Evolutionary conservation across 2,113 vertebrate species (phyloP).

Genomic region (Tetrao urogallus): DNA sequence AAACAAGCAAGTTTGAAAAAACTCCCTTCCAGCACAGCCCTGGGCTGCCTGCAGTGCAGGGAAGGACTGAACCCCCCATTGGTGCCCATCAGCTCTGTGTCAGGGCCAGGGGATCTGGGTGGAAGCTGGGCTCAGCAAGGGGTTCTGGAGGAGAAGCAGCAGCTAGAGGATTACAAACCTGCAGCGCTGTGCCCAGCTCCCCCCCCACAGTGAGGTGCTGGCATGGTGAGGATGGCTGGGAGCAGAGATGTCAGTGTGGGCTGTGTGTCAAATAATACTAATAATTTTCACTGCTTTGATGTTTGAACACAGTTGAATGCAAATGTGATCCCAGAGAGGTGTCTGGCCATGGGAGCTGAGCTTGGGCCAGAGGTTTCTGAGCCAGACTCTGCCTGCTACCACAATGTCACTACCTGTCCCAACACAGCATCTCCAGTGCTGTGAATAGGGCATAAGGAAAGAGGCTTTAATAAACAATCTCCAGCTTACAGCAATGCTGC

Average conservation of each 20-base stretch:
- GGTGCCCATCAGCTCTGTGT: not conserved
- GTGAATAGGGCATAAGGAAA: not conserved
- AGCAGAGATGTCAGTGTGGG: not conserved
- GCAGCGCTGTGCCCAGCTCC: not conserved
- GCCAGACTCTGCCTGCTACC: not conserved
- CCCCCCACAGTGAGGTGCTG: too few species aligned
- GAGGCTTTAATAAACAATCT: not conserved
- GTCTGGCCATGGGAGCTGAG: not conserved
- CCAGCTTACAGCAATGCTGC: rapidly evolving
- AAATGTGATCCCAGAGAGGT: not conserved
- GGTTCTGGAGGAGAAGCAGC: not conserved
- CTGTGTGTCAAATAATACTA: not conserved
- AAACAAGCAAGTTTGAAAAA: conserved; percentile 7
- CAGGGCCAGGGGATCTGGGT: rapidly evolving
- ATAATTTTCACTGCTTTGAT: not conserved
- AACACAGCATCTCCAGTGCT: too few species aligned
- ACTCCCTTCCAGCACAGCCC: not conserved
- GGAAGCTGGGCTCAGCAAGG: not conserved
- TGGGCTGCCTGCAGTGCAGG: not conserved
- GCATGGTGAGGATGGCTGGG: not conserved
- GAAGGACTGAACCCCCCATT: not conserved
- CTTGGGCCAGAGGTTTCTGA: not conserved
- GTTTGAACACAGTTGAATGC: not conserved
- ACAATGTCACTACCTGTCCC: too few species aligned
- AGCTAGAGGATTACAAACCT: rapidly evolving